Conservation (phyloP, 64 coral and sea anemone species). For the Pocillopora verrucosa region DNA sequence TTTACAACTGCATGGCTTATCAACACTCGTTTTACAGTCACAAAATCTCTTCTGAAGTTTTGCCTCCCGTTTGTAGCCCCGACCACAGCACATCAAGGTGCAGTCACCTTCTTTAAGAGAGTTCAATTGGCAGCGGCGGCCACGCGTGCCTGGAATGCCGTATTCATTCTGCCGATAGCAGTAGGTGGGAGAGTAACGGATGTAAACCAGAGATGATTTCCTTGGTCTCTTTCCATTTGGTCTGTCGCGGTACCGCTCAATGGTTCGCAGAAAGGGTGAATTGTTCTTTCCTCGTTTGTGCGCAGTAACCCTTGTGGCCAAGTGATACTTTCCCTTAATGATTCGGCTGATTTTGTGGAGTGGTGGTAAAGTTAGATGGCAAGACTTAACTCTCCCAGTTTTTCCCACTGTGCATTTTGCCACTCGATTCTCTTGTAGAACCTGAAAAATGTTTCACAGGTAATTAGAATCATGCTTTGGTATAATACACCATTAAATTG, state of each 20-base stretch:
- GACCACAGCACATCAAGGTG: slow-evolving; percentile 20
- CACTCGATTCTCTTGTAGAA: slow-evolving; percentile 22
- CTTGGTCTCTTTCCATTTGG: not conserved
- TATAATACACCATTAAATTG: too few relatives aligned
- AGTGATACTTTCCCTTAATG: slow-evolving; percentile 27
- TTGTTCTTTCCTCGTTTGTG: not conserved
- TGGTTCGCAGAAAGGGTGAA: not conserved
- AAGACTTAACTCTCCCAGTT: slow-evolving; percentile 11
- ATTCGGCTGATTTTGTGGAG: slow-evolving; percentile 26
- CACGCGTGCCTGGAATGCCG: slow-evolving; percentile 11
- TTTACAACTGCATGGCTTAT: slow-evolving; percentile 26
- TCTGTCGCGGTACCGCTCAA: not conserved
- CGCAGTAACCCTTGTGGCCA: not conserved
- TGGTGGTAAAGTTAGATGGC: slow-evolving; percentile 18
- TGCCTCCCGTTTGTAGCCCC: slow-evolving; percentile 11
- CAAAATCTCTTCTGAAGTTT: not conserved
- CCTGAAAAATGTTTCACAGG: not conserved
- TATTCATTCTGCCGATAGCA: slow-evolving; percentile 27
- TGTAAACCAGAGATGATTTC: not conserved
- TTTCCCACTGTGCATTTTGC: slow-evolving; percentile 11
- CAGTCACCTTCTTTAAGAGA: slow-evolving; percentile 22
- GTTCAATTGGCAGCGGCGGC: slow-evolving; percentile 17
- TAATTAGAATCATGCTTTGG: too few relatives aligned
- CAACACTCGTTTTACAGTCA: not conserved
- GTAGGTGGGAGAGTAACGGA: not conserved